Base-by-base conservation (phyloP, 2,888 invertebrate species). In the Drosophila subquinaria region DNA sequence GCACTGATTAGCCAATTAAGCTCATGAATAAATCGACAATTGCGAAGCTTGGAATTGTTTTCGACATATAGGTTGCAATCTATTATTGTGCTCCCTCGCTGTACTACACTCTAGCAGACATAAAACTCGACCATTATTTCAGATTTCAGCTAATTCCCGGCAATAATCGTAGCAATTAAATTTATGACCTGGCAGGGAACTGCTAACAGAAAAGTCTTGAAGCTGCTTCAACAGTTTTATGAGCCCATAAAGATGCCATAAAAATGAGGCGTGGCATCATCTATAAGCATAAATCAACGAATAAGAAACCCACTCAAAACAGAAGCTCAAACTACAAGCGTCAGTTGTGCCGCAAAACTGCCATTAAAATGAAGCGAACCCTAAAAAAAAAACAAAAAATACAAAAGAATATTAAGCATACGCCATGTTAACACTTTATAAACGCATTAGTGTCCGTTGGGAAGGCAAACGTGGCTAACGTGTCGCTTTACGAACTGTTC, bases 401-500 rank as follows among this genome's bases (percentile, higher is more conserved):
- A 36, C 51, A 55, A 4, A 27, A 27, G 5, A 56, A 79, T 84
- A 74, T 88, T 74, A 77, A 80, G 73, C 73, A 89, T 80, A 89
- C 82, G 80, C 80, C 69, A 67, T 80, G 88, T 89, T 89, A 89
- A 75, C 86, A 86, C 85, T 89, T 86, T 89, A 89, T 86, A 89
- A 88, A 82, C 82, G 73, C 76, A 89, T 89, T 89, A 82, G 88
- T 72, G 68, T 70, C 42, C 64, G 23, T 38, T 36, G 63, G 53
- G n/a, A 15, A 20, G 23, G 40, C 33, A n/a, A 45, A 45, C 6
- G 45, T 45, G 45, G 45, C 35, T 23, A 43, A 60, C 33, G 63
- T 53, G 51, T 59, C 36, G 36, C 6, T 57, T 59, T 62, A 42
- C 59, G 40, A 67, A 68, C 66, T 51, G 45, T n/a, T 47, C 45